These are phyloP conservation scores for Diphyllodes magnificus DNA, from an alignment of 2,113 vertebrate species.

Conservation along the genomic window DNA sequence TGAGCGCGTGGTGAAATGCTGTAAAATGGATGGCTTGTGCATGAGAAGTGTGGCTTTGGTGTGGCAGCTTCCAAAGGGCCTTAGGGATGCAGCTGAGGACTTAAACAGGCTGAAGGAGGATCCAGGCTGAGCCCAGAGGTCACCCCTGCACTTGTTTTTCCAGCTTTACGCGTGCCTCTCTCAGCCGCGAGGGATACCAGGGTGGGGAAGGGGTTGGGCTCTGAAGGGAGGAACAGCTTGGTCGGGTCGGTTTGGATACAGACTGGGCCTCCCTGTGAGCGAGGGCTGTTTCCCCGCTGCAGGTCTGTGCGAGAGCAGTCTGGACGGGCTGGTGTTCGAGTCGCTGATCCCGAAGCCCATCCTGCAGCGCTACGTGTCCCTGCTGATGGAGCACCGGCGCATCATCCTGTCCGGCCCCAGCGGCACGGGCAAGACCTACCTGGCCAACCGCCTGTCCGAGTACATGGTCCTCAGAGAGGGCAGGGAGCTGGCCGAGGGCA, in stretches of 20 bases:
- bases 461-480: slow-evolving; percentile 86
- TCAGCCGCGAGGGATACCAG: fast-evolving
- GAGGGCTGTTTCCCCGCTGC: neutral
- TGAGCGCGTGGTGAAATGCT: neutral
- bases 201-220: neutral
- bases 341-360: slow-evolving; percentile 92
- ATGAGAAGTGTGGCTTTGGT: neutral
- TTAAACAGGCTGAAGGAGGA: neutral
- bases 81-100: neutral
- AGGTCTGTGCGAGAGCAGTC: slow-evolving; percentile 82
- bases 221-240: neutral
- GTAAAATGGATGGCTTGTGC: neutral
- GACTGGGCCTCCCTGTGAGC: neutral
- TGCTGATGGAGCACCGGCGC: slow-evolving; percentile 87
- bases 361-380: slow-evolving; percentile 91
- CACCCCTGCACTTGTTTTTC: neutral
- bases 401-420: slow-evolving; percentile 95
- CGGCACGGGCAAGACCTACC: slow-evolving; percentile 91
- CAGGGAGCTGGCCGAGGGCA: slow-evolving; percentile 77
- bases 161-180: neutral
- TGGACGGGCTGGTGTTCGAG: slow-evolving; percentile 92
- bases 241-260: neutral
- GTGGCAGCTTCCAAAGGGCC: neutral
- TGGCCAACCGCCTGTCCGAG: slow-evolving; percentile 88
- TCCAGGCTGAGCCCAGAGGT: neutral